Conservation (phyloP, 2,113 vertebrate species). For the Chitala chitala region DNA sequence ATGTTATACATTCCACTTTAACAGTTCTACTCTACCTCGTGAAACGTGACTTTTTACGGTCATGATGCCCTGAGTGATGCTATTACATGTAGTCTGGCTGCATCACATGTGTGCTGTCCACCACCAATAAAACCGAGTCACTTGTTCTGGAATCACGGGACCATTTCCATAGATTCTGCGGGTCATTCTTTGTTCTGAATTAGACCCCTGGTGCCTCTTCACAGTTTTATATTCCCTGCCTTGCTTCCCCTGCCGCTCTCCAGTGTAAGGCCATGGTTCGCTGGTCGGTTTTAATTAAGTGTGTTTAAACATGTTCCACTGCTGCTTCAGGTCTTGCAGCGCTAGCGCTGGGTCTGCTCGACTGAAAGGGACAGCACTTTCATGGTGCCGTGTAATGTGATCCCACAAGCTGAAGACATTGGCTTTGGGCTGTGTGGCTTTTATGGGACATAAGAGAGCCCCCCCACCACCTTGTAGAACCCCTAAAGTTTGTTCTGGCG, state of each 20-base stretch:
- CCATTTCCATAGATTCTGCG: background rate
- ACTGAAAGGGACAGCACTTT: conserved; percentile 43
- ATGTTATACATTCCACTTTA: too few relatives aligned
- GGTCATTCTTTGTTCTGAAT: background rate
- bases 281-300: conserved; percentile 33
- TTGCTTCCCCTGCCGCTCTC: background rate
- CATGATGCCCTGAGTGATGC: conserved; percentile 46
- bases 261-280: conserved; percentile 28
- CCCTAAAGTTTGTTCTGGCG: conserved; percentile 33
- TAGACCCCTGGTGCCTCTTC: background rate
- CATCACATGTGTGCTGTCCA: background rate
- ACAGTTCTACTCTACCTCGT: too few relatives aligned
- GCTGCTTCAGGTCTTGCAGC: conserved; percentile 30
- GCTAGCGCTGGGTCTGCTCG: conserved; percentile 51
- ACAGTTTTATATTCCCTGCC: conserved; percentile 2
- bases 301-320: conserved; percentile 41
- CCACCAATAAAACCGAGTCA: too few relatives aligned
- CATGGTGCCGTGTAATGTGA: conserved; percentile 51
- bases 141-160: too few relatives aligned
- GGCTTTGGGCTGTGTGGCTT: conserved; percentile 51
- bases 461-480: conserved; percentile 32
- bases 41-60: too few relatives aligned
- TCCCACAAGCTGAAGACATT: conserved; percentile 49
- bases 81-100: background rate
- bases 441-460: conserved; percentile 45